phyloP scores from a whole-genome alignment of 2,797 vertebrate species.

The Siniperca undulata region DNA sequence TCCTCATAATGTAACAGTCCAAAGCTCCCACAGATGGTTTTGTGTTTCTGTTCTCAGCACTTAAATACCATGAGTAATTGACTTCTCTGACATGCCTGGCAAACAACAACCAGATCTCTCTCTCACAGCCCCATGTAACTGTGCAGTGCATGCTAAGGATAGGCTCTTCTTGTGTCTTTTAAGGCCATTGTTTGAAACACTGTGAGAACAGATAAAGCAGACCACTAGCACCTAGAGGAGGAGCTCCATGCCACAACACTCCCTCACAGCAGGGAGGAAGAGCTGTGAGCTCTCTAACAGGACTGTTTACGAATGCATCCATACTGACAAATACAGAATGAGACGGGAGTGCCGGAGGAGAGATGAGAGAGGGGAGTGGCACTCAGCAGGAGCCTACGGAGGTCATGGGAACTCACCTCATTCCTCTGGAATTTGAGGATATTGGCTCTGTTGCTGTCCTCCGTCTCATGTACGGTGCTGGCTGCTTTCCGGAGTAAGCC shows the following conservation, averaged over 20 bases:
- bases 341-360: background rate
- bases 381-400: background rate
- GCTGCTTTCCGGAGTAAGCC: slow-evolving; percentile 84
- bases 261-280: background rate
- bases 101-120: slow-evolving; percentile 38
- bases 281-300: background rate
- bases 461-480: slow-evolving; percentile 77
- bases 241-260: slow-evolving; percentile 22
- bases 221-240: background rate
- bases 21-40: slow-evolving; percentile 65
- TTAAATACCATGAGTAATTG: slow-evolving; percentile 48
- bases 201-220: slow-evolving; percentile 30
- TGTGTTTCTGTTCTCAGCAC: slow-evolving; percentile 50
- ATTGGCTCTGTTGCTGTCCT: slow-evolving; percentile 87
- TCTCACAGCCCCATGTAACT: background rate
- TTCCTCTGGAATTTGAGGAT: slow-evolving; percentile 84
- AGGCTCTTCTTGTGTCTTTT: slow-evolving; percentile 1
- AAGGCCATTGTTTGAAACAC: background rate
- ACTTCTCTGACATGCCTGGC: slow-evolving; percentile 26
- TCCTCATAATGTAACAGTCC: slow-evolving; percentile 44
- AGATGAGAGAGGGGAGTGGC: background rate
- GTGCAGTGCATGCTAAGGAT: background rate
- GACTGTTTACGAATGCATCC: slow-evolving; percentile 12
- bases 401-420: slow-evolving; percentile 84
- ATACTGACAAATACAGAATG: slow-evolving; percentile 11